phyloP scores from a whole-genome alignment of 2,888 invertebrate genomes.

The Atrina japonica region DNA sequence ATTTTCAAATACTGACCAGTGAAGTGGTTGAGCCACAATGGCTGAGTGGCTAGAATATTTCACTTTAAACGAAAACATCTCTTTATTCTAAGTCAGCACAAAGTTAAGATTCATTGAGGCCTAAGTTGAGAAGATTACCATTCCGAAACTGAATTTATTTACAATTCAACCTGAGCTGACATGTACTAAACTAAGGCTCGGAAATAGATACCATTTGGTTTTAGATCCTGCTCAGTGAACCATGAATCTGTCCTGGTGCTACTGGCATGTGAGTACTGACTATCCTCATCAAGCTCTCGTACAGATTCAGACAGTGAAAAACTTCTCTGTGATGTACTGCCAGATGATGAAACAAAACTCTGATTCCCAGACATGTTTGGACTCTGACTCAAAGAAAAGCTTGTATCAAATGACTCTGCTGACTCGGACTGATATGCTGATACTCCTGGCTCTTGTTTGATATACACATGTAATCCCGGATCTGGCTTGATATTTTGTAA shows the following conservation, averaged over 20 bases:
- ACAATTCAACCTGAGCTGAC: too few species aligned
- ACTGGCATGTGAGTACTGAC: constrained; percentile 58
- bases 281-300: constrained; percentile 60
- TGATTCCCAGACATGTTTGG: constrained; percentile 29
- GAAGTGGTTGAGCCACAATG: too few species aligned
- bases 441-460: constrained; percentile 24
- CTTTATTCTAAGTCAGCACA: too few species aligned
- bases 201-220: constrained; percentile 46
- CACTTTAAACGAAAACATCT: too few species aligned
- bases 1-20: too few species aligned
- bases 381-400: constrained; percentile 33
- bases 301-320: constrained; percentile 53
- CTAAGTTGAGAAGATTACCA: too few species aligned
- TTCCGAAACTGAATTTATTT: too few species aligned
- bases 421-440: constrained; percentile 32
- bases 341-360: constrained; percentile 29
- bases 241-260: constrained; percentile 42
- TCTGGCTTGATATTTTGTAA: too few species aligned
- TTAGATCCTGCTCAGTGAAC: constrained; percentile 62
- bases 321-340: constrained; percentile 28
- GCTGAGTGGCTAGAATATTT: too few species aligned
- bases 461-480: neutral
- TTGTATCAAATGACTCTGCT: constrained; percentile 31
- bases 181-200: too few species aligned
- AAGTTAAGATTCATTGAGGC: too few species aligned